Percentiles rank a stretch among this genome's conserved stretches.
These are phyloP conservation scores for Darevskia nairensis DNA, from an alignment of 2,797 vertebrate species.

Conservation along the genomic window DNA sequence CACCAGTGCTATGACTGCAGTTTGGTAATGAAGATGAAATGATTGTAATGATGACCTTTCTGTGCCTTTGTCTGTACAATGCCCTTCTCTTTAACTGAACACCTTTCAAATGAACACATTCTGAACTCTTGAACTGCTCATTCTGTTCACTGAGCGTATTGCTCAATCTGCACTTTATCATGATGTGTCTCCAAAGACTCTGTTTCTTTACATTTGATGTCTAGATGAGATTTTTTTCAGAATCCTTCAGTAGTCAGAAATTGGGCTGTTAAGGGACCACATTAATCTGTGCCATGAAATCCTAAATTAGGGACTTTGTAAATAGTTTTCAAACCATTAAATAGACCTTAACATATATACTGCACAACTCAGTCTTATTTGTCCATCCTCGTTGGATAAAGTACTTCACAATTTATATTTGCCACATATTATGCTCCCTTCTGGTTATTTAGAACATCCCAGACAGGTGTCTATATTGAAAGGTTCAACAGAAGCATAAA, in stretches of 20 bases:
- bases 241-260: constrained; percentile 80
- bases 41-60: constrained; percentile 78
- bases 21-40: constrained; percentile 78
- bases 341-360: constrained; percentile 21
- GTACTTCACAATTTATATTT: constrained; percentile 71
- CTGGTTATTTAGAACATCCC: constrained; percentile 57
- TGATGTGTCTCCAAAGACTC: constrained; percentile 76
- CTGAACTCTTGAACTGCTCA: constrained; percentile 82
- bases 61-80: constrained; percentile 77
- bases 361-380: constrained; percentile 63
- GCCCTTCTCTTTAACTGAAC: constrained; percentile 79
- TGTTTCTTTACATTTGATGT: constrained; percentile 75
- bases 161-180: constrained; percentile 80
- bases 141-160: constrained; percentile 73
- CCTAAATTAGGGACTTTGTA: constrained; percentile 73
- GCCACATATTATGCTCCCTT: constrained; percentile 59
- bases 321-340: constrained; percentile 42
- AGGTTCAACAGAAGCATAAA: constrained; percentile 34
- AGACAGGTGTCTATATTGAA: constrained; percentile 55
- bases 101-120: constrained; percentile 75
- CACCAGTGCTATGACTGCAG: constrained; percentile 52
- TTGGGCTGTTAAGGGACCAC: constrained; percentile 79
- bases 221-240: constrained; percentile 77
- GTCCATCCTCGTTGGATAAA: constrained; percentile 73
- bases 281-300: constrained; percentile 76